phyloP scores from a whole-genome alignment of 2,113 vertebrate genomes.

The Xerus inauris region DNA sequence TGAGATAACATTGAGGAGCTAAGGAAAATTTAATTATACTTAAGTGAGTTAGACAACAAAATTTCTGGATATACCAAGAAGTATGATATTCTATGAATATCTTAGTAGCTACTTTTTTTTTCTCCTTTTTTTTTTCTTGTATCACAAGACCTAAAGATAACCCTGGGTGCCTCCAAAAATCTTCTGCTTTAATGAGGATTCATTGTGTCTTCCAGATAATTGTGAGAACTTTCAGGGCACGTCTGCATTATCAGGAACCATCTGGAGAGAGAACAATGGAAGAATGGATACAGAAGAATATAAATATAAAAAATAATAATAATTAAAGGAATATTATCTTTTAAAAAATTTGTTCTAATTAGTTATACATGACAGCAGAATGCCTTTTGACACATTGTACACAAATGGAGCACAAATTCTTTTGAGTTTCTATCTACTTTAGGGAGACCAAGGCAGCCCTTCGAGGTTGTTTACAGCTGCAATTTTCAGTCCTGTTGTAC shows the following conservation, averaged over 20 bases:
- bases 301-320: neutral
- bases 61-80: neutral
- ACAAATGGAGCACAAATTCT: too few relatives aligned
- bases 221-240: neutral
- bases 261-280: neutral
- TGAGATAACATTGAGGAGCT: neutral
- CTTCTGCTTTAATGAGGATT: neutral
- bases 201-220: neutral
- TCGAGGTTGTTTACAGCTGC: neutral
- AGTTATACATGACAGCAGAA: too few relatives aligned
- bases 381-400: too few relatives aligned
- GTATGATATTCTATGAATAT: neutral
- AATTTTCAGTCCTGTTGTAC: neutral
- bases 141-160: neutral
- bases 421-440: neutral
- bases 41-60: neutral
- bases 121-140: neutral
- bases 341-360: too few relatives aligned
- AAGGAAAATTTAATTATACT: neutral
- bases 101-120: neutral
- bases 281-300: neutral
- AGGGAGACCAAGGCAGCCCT: neutral
- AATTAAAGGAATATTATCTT: neutral
- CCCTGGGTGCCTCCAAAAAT: neutral
- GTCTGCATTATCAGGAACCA: neutral